Base-by-base conservation (phyloP, 2,888 invertebrate species). In the Pachycephus smyrnensis region DNA sequence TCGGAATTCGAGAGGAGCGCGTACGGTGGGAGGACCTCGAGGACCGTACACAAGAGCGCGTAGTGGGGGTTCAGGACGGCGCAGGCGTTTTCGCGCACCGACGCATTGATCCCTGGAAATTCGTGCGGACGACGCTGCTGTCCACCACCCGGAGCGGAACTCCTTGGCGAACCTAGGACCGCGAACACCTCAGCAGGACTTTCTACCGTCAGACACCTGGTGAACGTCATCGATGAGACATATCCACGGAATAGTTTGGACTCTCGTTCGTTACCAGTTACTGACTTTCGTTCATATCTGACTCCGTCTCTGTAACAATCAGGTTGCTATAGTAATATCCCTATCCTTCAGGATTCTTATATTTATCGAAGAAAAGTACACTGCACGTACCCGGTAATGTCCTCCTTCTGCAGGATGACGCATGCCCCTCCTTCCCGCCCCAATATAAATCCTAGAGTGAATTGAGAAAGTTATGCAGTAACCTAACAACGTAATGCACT, bases 51-150 rank as follows among this genome's bases (percentile, higher is more conserved):
- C 73, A 37, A 73, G 77, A 71, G n/a, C 73, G 76, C 79, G 55
- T 74, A 76, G 83, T 81, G 78, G 84, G 79, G 85, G 88, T 89
- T 83, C 87, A 88, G 81, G 92, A 91, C 89, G 92, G 93, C 84
- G 93, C 93, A 82, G 93, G 93, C 89, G 93, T 93, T 89, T 93
- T 93, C 81, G 93, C 92, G 90, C 93, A 93, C 86, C 91, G 87
- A 88, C 91, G 90, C 91, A 91, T 91, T 90, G 91, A 91, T 91
- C 91, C 90, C 90, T 89, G 90, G 71, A 90, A 90, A 91, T 90
- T 90, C 90, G 84, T 84, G 82, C 85, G 84, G 87, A 85, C 82
- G 83, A 78, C 81, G 83, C 55, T 55, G 73, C 78, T 31, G 71
- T 71, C 30, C 71, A 69, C 69, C 69, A 71, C 71, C 71, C 32